phyloP scores from a whole-genome alignment of 2,797 vertebrate species.

The Lacerta bilineata region DNA sequence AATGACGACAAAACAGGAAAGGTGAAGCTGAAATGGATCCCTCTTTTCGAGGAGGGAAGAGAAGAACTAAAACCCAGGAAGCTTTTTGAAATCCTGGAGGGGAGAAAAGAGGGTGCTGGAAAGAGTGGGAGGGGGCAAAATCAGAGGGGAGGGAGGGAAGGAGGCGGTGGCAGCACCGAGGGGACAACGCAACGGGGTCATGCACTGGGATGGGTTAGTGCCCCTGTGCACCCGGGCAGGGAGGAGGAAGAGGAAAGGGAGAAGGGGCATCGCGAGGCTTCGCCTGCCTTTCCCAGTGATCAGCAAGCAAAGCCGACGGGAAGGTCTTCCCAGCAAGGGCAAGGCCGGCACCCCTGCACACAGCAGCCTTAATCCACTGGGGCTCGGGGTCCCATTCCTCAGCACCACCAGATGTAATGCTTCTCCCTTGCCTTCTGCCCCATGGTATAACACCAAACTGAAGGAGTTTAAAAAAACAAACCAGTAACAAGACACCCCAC shows the following conservation, averaged over 20 bases:
- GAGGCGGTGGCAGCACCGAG: background rate
- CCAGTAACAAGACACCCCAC: background rate
- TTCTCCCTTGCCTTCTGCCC: background rate
- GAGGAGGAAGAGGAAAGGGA: background rate
- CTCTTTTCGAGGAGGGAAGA: background rate
- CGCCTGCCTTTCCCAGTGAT: background rate
- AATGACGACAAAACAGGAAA: background rate
- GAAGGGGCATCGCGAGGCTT: background rate
- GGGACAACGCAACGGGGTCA: background rate
- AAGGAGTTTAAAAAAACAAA: background rate
- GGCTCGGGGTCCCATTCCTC: no score
- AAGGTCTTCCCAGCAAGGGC: background rate
- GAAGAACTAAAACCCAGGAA: background rate
- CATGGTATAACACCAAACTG: background rate
- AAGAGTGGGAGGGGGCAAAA: background rate
- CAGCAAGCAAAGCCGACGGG: background rate
- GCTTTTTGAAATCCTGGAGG: background rate
- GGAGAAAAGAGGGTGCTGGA: background rate
- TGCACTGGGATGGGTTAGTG: background rate
- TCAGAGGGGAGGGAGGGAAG: background rate
- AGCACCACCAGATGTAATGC: rapidly evolving
- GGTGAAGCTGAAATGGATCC: background rate
- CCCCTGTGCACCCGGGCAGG: background rate
- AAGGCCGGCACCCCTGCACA: no score
- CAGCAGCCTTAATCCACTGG: background rate